These are phyloP conservation scores for Tokudaia muenninki DNA, from an alignment of 2,797 vertebrate genomes.

Conservation along the genomic window DNA sequence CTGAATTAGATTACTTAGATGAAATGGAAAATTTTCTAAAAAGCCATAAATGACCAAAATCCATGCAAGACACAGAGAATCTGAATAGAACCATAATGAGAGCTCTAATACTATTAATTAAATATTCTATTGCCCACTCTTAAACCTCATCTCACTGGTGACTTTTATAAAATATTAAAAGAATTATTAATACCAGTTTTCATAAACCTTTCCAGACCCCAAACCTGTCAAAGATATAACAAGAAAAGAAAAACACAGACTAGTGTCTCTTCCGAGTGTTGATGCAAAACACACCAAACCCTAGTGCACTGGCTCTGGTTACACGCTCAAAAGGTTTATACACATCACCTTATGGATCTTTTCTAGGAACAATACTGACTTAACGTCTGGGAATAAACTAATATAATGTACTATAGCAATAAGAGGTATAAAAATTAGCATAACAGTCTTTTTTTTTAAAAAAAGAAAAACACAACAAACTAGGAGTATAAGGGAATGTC, in stretches of 20 bases:
- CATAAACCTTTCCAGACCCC: neutral
- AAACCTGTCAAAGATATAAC: conserved; percentile 21
- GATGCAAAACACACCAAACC: conserved; percentile 14
- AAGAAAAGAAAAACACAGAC: conserved; percentile 5
- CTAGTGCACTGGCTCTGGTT: neutral
- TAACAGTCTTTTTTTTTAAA: neutral
- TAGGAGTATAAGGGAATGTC: conserved; percentile 12
- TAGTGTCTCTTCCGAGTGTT: conserved; percentile 15
- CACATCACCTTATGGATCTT: neutral
- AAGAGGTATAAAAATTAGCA: conserved; percentile 4
- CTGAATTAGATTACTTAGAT: conserved; percentile 55
- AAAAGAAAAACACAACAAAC: conserved; percentile 33
- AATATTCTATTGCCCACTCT: neutral
- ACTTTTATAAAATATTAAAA: conserved; percentile 12
- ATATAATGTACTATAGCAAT: conserved; percentile 6
- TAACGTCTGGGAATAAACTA: conserved; percentile 29
- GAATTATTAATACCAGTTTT: neutral
- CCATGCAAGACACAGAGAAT: conserved; percentile 36
- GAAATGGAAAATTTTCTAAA: conserved; percentile 18
- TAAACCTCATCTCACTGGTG: neutral
- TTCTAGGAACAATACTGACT: conserved; percentile 32
- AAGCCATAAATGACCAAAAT: conserved; percentile 48
- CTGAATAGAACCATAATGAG: conserved; percentile 6
- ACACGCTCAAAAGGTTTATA: conserved; percentile 23
- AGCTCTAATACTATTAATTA: neutral